Evolutionary conservation across 2,797 vertebrate genomes (phyloP).

Genomic region (Lepidocolaptes lacrymiger): DNA sequence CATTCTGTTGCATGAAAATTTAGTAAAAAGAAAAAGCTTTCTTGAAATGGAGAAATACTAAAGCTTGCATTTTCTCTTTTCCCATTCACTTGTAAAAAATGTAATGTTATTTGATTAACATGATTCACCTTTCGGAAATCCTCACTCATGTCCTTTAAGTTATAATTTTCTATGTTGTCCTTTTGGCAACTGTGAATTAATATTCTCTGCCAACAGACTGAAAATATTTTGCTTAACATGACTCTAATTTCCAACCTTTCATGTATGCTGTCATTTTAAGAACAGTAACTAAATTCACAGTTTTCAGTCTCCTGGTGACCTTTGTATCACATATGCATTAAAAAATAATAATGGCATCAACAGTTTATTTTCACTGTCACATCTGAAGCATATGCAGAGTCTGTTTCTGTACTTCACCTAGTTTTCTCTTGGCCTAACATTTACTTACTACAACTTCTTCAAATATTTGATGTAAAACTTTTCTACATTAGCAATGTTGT

Average conservation of each 20-base stretch:
- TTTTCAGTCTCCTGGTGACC: background rate
- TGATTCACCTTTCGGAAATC: conserved; percentile 1
- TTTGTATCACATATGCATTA: background rate
- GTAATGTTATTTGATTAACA: background rate
- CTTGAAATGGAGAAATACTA: background rate
- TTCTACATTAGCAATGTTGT: background rate
- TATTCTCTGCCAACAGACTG: background rate
- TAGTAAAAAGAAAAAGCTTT: background rate
- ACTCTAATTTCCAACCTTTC: background rate
- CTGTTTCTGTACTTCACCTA: background rate
- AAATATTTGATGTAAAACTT: background rate
- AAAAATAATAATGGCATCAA: background rate
- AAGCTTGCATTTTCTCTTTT: background rate
- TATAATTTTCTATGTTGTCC: background rate
- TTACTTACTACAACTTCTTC: background rate
- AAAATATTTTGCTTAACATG: background rate
- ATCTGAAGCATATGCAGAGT: background rate
- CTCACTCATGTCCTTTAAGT: background rate
- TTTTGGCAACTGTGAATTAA: background rate
- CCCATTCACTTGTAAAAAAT: background rate
- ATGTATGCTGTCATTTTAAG: background rate
- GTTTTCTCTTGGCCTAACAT: background rate
- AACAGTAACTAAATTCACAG: background rate
- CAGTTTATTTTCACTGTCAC: background rate
- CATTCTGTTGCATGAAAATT: background rate